Conservation (phyloP, 1,140 invertebrate genomes). For the Zelostemma sp. region DNA sequence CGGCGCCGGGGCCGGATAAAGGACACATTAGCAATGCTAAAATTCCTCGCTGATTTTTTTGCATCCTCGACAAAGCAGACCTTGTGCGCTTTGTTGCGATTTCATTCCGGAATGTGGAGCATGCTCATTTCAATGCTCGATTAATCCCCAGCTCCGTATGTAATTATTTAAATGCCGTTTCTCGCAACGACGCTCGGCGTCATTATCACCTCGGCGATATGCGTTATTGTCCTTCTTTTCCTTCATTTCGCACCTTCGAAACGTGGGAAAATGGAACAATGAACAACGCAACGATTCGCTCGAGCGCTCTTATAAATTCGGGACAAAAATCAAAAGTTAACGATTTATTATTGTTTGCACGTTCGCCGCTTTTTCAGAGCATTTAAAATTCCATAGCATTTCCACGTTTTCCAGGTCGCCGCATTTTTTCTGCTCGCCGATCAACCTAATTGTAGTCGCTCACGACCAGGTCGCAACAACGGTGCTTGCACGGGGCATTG, state of each 20-base stretch:
- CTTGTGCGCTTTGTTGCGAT: slow-evolving; percentile 37
- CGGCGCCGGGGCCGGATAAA: neutral
- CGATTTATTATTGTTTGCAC: too few species aligned
- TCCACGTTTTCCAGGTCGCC: neutral
- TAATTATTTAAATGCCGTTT: slow-evolving; percentile 41
- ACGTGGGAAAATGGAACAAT: neutral
- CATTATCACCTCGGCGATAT: slow-evolving; percentile 11
- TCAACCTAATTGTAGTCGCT: neutral
- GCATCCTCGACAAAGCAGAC: slow-evolving; percentile 39
- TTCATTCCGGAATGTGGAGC: slow-evolving; percentile 45
- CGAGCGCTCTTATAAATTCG: neutral
- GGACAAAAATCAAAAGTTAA: too few species aligned
- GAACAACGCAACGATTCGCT: neutral
- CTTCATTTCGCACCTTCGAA: neutral
- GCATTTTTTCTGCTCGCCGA: neutral
- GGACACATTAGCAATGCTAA: slow-evolving; percentile 1
- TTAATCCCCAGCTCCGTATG: slow-evolving; percentile 39
- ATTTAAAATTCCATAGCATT: too few species aligned
- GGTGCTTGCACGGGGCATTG: neutral
- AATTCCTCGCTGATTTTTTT: slow-evolving; percentile 10
- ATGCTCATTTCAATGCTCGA: slow-evolving; percentile 28
- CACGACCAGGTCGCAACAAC: slow-evolving; percentile 1
- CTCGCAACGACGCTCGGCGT: slow-evolving; percentile 10
- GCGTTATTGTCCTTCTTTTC: slow-evolving; percentile 34
- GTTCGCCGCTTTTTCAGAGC: too few species aligned